A percentile compares a stretch with the other conserved stretches of the same genome.
Conservation (phyloP, 1,140 invertebrate species). For the Calliopsis andreniformis region DNA sequence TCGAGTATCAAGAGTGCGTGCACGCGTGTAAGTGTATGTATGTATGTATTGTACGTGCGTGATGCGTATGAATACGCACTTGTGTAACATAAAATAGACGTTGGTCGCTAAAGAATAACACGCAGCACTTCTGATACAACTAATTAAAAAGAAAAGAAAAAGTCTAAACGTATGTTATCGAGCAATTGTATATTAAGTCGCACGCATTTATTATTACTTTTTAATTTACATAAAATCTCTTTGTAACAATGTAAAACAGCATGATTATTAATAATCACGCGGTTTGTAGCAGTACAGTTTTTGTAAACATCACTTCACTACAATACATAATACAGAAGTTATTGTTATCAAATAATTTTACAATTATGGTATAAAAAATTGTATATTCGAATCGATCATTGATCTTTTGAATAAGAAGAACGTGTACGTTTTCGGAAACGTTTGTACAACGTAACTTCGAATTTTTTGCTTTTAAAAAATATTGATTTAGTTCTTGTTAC, state of each 20-base stretch:
- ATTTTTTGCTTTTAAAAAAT: neutral
- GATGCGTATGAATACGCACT: constrained; percentile 18
- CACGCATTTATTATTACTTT: constrained; percentile 49
- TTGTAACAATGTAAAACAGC: constrained; percentile 40
- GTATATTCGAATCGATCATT: constrained; percentile 29
- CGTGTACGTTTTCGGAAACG: constrained; percentile 18
- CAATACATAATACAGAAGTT: constrained; percentile 40
- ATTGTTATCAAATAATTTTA: constrained; percentile 45
- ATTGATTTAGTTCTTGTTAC: neutral
- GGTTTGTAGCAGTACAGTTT: constrained; percentile 23
- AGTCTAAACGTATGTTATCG: constrained; percentile 15
- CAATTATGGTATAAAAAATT: constrained; percentile 36
- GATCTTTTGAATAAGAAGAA: constrained; percentile 12
- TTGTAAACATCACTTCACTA: constrained; percentile 45
- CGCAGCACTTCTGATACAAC: constrained; percentile 6
- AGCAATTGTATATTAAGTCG: constrained; percentile 42
- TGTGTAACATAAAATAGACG: constrained; percentile 42
- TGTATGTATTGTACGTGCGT: constrained; percentile 23
- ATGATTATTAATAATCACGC: constrained; percentile 20
- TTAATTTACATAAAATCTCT: constrained; percentile 45
- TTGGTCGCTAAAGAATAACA: constrained; percentile 23
- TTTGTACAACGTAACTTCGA: neutral
- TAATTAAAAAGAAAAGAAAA: constrained; percentile 6
- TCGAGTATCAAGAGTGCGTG: constrained; percentile 21
- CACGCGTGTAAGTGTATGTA: neutral